Evolutionary conservation across 2,113 vertebrate genomes (phyloP).

Genomic region (Grus americana): DNA sequence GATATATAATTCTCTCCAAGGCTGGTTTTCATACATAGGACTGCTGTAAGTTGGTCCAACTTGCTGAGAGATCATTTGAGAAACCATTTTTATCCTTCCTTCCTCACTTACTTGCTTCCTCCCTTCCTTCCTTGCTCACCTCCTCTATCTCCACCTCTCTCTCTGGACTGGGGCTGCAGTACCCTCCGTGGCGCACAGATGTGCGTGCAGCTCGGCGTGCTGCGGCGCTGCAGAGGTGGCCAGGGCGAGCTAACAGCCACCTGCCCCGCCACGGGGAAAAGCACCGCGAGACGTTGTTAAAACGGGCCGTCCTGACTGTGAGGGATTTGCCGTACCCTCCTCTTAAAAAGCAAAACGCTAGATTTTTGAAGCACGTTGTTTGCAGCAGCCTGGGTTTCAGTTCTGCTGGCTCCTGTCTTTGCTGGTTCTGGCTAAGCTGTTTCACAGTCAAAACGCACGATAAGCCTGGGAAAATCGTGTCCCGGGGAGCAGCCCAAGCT

Average conservation of each 20-base stretch:
- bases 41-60: neutral
- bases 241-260: rapidly evolving
- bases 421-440: neutral
- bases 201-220: neutral
- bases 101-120: too few relatives aligned
- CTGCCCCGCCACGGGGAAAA: neutral
- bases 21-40: neutral
- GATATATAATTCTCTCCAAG: neutral
- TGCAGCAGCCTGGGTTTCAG: neutral
- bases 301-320: neutral
- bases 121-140: neutral
- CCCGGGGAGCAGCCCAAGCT: neutral
- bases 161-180: neutral
- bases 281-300: neutral
- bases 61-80: neutral
- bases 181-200: neutral
- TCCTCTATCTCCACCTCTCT: too few relatives aligned
- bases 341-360: neutral
- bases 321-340: neutral
- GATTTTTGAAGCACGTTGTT: neutral
- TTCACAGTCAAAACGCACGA: neutral
- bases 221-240: neutral
- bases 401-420: neutral
- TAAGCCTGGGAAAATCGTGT: neutral
- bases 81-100: neutral